Percentiles rank a stretch among this genome's conserved stretches.
phyloP scores from a whole-genome alignment of 2,888 invertebrate species.

The Cheilosia impressa region DNA sequence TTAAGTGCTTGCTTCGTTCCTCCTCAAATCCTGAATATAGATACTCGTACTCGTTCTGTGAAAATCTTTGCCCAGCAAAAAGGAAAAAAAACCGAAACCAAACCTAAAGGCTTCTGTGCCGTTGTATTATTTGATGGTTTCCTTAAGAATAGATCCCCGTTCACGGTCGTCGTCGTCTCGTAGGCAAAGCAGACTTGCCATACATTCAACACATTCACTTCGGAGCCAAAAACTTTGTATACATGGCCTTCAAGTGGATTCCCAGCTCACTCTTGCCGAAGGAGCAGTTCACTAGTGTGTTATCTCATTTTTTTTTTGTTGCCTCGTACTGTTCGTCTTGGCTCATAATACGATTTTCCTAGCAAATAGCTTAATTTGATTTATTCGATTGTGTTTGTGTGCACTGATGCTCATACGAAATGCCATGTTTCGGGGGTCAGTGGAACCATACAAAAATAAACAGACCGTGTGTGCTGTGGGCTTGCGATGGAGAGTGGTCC shows the following conservation, averaged over 20 bases:
- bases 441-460: conserved; percentile 29
- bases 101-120: conserved; percentile 1
- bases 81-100: neutral
- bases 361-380: conserved; percentile 75
- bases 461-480: conserved; percentile 26
- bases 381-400: conserved; percentile 73
- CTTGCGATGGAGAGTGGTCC: conserved; percentile 32
- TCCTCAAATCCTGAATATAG: neutral
- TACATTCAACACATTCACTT: conserved; percentile 29
- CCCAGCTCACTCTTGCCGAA: conserved; percentile 24
- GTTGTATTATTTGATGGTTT: conserved; percentile 21
- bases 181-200: conserved; percentile 48
- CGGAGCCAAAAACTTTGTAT: conserved; percentile 26
- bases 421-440: conserved; percentile 57
- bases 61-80: conserved; percentile 43
- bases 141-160: conserved; percentile 1
- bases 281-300: conserved; percentile 36
- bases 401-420: conserved; percentile 60
- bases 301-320: conserved; percentile 14
- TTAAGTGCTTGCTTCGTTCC: conserved; percentile 44
- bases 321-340: conserved; percentile 42
- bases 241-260: conserved; percentile 47
- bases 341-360: conserved; percentile 68
- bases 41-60: neutral
- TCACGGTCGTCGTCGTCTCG: conserved; percentile 5